A percentile compares a stretch with the other conserved stretches of the same genome.
phyloP scores from a whole-genome alignment of 2,888 invertebrate genomes.

The Xanthia icteritia region DNA sequence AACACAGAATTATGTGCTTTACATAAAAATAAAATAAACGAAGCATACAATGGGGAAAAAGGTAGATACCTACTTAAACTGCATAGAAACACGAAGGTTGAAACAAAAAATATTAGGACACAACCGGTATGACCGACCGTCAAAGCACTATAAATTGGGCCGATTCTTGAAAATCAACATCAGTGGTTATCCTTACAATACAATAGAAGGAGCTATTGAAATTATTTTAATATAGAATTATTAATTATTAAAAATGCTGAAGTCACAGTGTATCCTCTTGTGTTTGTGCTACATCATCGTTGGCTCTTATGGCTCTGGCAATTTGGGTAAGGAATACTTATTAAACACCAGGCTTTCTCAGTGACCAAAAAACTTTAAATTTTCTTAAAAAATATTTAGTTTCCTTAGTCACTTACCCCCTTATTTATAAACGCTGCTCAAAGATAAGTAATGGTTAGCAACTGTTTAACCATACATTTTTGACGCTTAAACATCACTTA shows the following conservation, averaged over 20 bases:
- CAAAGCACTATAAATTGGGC: conserved; percentile 33
- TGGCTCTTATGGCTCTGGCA: conserved; percentile 1
- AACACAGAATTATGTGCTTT: not conserved
- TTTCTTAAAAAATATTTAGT: not conserved
- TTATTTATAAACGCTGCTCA: no score
- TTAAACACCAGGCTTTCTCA: not conserved
- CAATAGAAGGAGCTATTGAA: conserved; percentile 7
- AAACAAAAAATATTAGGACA: conserved; percentile 26
- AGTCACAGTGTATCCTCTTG: conserved; percentile 31
- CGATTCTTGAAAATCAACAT: not conserved
- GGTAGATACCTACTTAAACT: not conserved
- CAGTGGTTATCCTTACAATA: conserved; percentile 26
- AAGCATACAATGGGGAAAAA: not conserved
- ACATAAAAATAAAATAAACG: not conserved
- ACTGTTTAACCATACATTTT: no score
- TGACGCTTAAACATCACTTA: no score
- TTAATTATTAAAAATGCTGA: conserved; percentile 38
- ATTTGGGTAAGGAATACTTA: conserved; percentile 32
- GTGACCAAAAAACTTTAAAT: not conserved
- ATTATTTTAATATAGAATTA: not conserved
- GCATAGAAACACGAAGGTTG: conserved; percentile 9
- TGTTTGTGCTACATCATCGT: conserved; percentile 37
- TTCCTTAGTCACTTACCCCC: not conserved
- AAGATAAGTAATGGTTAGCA: no score
- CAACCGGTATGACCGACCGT: conserved; percentile 25